Conservation (phyloP, 2,797 vertebrate species). For the Sebastes elongatus region DNA sequence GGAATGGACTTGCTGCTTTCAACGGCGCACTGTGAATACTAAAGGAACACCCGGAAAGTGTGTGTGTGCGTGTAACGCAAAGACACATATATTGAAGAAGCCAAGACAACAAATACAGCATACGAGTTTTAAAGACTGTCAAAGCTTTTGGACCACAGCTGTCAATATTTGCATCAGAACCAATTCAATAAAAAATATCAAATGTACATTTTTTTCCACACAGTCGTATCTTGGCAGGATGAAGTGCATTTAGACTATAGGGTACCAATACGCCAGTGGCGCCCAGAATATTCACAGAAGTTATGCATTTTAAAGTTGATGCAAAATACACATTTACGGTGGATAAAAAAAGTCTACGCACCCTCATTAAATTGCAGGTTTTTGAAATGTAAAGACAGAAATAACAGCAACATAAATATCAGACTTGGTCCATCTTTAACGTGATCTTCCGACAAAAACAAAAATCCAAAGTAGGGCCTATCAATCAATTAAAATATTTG, state of each 20-base stretch:
- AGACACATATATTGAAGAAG: neutral
- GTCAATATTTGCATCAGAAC: neutral
- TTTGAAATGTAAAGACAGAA: no score
- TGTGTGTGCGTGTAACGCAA: neutral
- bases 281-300: no score
- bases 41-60: neutral
- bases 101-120: neutral
- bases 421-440: no score
- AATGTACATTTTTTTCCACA: neutral
- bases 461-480: no score
- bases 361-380: no score
- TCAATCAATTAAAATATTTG: no score
- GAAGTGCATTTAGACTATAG: neutral
- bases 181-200: neutral
- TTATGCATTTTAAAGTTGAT: neutral
- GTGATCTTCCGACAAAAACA: no score
- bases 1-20: neutral
- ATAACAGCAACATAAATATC: no score
- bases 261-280: fast-evolving
- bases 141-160: neutral
- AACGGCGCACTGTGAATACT: neutral
- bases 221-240: neutral
- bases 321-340: neutral
- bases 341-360: no score
- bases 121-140: neutral